Evolutionary conservation across 1,140 invertebrate species (phyloP).

Genomic region (Drosophila tristis): DNA sequence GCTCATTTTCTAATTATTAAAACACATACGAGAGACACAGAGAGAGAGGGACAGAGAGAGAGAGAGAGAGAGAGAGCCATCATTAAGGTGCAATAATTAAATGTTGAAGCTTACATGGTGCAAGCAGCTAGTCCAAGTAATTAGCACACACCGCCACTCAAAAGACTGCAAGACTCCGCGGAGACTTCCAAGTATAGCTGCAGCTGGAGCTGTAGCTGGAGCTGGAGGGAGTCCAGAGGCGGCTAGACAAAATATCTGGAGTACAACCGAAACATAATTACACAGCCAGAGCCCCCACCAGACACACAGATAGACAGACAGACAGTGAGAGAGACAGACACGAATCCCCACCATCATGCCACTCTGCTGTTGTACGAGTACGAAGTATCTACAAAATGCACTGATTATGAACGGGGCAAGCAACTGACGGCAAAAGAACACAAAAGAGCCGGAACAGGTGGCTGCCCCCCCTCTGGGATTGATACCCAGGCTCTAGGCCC

Average conservation of each 20-base stretch:
- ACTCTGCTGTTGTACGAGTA: constrained; percentile 11
- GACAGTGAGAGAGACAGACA: constrained; percentile 61
- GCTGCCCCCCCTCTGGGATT: constrained; percentile 29
- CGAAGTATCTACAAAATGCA: constrained; percentile 71
- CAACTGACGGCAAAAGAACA: constrained; percentile 15
- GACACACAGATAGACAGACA: too few species aligned
- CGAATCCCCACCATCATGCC: constrained; percentile 61
- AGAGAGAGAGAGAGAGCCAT: constrained; percentile 34
- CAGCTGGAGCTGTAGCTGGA: too few species aligned
- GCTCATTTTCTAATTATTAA: constrained; percentile 79
- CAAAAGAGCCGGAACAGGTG: constrained; percentile 41
- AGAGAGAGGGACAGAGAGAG: not conserved
- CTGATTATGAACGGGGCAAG: constrained; percentile 72
- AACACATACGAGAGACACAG: constrained; percentile 44
- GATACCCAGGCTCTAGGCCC: constrained; percentile 42
- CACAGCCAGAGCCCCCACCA: constrained; percentile 32
- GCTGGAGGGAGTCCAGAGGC: constrained; percentile 34
- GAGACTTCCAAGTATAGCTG: constrained; percentile 2
- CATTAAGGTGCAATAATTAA: constrained; percentile 82
- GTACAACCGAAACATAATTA: constrained; percentile 79
- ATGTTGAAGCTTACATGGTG: constrained; percentile 76
- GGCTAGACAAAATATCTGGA: constrained; percentile 79
- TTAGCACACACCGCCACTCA: constrained; percentile 60
- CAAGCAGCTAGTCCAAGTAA: constrained; percentile 70
- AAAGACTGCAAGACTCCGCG: constrained; percentile 35